Evolutionary conservation across 2,113 vertebrate genomes (phyloP).

Genomic region (Pyrgilauda ruficollis): DNA sequence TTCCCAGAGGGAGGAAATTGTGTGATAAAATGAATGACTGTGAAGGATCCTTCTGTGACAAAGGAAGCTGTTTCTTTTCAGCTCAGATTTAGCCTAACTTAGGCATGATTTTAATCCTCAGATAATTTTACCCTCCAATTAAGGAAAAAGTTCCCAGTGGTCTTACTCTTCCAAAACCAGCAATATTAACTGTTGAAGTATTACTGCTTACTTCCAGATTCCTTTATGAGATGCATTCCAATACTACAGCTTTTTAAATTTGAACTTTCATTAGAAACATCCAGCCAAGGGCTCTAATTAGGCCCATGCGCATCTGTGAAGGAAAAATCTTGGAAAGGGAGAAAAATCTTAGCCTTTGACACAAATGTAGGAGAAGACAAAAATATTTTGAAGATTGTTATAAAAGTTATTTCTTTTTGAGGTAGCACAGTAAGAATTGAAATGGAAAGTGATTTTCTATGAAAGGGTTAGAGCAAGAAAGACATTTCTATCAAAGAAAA

Average conservation of each 20-base stretch:
- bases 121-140: neutral
- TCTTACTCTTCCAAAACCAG: neutral
- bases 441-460: neutral
- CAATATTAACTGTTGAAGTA: neutral
- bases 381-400: neutral
- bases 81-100: neutral
- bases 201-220: neutral
- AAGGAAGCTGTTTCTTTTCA: neutral
- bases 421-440: neutral
- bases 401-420: neutral
- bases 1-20: neutral
- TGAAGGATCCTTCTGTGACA: neutral
- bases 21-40: neutral
- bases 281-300: neutral
- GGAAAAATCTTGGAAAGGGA: neutral
- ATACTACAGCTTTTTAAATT: neutral
- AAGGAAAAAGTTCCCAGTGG: neutral
- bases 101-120: neutral
- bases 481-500: conserved; percentile 29
- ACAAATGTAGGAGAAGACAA: neutral
- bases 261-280: neutral
- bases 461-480: neutral
- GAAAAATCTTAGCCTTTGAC: neutral
- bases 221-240: neutral
- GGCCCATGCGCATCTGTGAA: neutral